Conservation (phyloP, 2,113 vertebrate species). For the Eleginops maclovinus region DNA sequence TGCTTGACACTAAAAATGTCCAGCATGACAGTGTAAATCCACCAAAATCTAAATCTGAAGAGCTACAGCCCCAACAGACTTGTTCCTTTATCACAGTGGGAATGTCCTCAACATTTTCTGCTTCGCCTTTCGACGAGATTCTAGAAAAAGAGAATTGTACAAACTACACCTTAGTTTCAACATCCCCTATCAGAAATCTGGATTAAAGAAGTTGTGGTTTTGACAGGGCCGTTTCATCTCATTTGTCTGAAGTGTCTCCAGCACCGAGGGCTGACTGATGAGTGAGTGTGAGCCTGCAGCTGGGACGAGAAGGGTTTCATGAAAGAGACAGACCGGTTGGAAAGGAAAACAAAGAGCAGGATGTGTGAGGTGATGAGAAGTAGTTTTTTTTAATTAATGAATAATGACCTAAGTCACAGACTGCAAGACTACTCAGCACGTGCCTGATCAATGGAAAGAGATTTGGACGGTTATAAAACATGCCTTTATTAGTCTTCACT, state of each 20-base stretch:
- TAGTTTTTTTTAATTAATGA: conserved; percentile 31
- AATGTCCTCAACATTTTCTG: conserved; percentile 9
- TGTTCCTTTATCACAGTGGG: neutral
- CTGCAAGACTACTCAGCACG: conserved; percentile 31
- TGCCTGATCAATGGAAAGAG: conserved; percentile 6
- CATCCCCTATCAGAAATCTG: conserved; percentile 52
- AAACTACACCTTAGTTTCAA: conserved; percentile 30
- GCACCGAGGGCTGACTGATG: conserved; percentile 52
- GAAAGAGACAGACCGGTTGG: conserved; percentile 47
- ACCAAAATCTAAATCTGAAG: neutral
- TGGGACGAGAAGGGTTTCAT: conserved; percentile 42
- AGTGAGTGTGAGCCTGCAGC: conserved; percentile 27
- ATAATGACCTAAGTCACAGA: conserved; percentile 20
- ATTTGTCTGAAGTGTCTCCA: conserved; percentile 47
- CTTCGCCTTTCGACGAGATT: neutral
- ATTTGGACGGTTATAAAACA: neutral
- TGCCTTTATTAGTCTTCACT: neutral
- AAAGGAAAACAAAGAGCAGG: conserved; percentile 66
- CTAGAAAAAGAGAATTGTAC: neutral
- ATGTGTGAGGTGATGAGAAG: conserved; percentile 49
- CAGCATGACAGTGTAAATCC: neutral
- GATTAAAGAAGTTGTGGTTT: conserved; percentile 57
- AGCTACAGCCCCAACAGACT: neutral
- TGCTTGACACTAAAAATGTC: neutral
- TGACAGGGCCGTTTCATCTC: conserved; percentile 57